phyloP scores from a whole-genome alignment of 2,888 invertebrate species.

The Drosophila buzzatii region DNA sequence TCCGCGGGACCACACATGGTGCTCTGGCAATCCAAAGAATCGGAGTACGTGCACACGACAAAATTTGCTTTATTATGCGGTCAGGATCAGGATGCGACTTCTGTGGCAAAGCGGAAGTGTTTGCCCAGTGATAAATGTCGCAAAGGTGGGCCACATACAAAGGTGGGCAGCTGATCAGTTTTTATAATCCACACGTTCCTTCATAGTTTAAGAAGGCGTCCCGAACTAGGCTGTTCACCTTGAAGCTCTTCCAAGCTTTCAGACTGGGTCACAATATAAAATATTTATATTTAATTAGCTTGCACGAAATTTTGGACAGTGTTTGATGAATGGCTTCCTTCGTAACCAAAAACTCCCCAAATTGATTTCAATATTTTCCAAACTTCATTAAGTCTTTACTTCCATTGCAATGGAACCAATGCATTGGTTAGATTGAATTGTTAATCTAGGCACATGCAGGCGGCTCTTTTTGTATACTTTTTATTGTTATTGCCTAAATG shows the following conservation, averaged over 20 bases:
- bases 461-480: conserved; percentile 63
- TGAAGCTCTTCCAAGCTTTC: conserved; percentile 15
- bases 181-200: conserved; percentile 2
- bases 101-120: conserved; percentile 61
- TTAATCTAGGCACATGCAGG: conserved; percentile 56
- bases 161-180: conserved; percentile 18
- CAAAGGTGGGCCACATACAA: background rate
- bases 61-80: conserved; percentile 69
- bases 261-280: conserved; percentile 31
- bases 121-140: conserved; percentile 29
- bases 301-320: conserved; percentile 62
- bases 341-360: conserved; percentile 41
- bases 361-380: conserved; percentile 39
- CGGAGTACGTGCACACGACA: conserved; percentile 65
- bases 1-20: conserved; percentile 54
- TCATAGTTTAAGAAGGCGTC: background rate
- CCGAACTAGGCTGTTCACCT: background rate
- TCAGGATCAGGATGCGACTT: conserved; percentile 39
- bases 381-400: conserved; percentile 23
- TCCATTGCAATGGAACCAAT: too few relatives aligned
- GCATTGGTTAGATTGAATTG: conserved; percentile 40
- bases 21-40: conserved; percentile 20
- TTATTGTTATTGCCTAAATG: background rate
- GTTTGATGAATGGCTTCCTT: conserved; percentile 73
- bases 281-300: conserved; percentile 66